Evolutionary conservation across 2,888 invertebrate species (phyloP).

Genomic region (Calameuta pallipes): DNA sequence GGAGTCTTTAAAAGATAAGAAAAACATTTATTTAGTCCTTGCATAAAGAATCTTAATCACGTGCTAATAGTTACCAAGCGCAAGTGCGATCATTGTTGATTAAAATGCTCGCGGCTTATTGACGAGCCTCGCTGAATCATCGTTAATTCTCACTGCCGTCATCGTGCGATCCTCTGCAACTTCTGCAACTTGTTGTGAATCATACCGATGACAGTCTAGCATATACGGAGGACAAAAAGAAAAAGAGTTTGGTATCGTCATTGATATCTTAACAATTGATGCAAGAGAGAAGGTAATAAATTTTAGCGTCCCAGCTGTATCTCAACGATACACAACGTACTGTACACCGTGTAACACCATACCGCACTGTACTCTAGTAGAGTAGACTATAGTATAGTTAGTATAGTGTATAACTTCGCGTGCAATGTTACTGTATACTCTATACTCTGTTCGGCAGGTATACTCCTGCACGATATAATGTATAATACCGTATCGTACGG

Average conservation of each 20-base stretch:
- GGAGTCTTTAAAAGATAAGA: neutral
- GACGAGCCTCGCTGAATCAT: neutral
- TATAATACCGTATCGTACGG: neutral
- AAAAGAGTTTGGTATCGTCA: neutral
- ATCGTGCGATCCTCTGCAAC: neutral
- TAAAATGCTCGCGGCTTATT: neutral
- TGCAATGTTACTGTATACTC: neutral
- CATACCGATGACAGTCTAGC: neutral
- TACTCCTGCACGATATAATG: neutral
- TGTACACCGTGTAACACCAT: neutral
- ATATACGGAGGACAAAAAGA: neutral
- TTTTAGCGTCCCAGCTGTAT: neutral
- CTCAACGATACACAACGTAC: neutral
- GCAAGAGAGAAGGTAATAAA: neutral
- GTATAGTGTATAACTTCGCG: neutral
- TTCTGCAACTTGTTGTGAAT: neutral
- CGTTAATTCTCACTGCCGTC: neutral
- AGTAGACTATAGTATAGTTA: neutral
- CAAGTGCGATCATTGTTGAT: neutral
- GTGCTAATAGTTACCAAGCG: neutral
- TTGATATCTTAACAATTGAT: neutral
- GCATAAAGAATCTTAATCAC: neutral
- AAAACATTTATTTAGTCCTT: neutral
- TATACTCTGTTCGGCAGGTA: neutral
- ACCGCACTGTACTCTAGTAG: neutral